Percentiles rank a stretch among this genome's conserved stretches.
Evolutionary conservation across 2,113 vertebrate genomes (phyloP).

Genomic region (Osmerus eperlanus): DNA sequence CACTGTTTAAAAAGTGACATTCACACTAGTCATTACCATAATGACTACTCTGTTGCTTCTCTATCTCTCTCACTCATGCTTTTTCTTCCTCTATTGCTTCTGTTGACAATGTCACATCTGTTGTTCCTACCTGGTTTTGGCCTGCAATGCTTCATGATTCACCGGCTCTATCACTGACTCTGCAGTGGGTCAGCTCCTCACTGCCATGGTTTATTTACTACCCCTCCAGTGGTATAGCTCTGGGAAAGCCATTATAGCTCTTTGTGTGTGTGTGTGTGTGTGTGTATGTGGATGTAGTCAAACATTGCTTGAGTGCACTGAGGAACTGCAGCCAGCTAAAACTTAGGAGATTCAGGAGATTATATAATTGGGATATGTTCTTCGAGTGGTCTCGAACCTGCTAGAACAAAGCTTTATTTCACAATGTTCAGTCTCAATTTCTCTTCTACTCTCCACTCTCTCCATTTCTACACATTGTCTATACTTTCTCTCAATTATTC

Average conservation of each 20-base stretch:
- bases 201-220: constrained; percentile 22
- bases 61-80: not conserved
- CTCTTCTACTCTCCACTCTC: too few relatives aligned
- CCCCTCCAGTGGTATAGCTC: constrained; percentile 7
- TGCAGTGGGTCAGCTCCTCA: constrained; percentile 1
- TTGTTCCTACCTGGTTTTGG: not conserved
- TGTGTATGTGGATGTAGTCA: not conserved
- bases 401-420: too few relatives aligned
- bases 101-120: not conserved
- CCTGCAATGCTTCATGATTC: not conserved
- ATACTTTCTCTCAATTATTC: too few relatives aligned
- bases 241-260: constrained; percentile 32
- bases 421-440: too few relatives aligned
- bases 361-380: not conserved
- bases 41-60: not conserved
- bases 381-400: not conserved
- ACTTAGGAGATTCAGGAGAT: not conserved
- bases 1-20: not conserved
- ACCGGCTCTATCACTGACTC: constrained; percentile 14
- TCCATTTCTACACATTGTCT: too few relatives aligned
- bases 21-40: not conserved
- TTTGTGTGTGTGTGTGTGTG: not conserved
- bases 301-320: not conserved
- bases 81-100: not conserved
- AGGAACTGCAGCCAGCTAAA: not conserved